Percentiles rank a stretch among this genome's conserved stretches.
Evolutionary conservation across 1,140 invertebrate species (phyloP).

Genomic region (Dinoponera quadriceps): DNA sequence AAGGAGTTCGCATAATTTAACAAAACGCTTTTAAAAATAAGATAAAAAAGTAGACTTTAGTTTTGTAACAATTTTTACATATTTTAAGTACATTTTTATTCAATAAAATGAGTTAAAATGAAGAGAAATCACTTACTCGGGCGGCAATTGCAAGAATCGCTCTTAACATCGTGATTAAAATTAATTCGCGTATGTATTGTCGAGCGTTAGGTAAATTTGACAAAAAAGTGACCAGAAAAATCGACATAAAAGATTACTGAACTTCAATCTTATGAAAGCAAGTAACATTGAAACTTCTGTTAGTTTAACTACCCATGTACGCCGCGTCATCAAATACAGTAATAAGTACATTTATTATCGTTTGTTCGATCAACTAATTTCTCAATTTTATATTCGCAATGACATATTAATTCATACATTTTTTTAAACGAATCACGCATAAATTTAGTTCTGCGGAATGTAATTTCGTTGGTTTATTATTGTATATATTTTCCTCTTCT

Average conservation of each 20-base stretch:
- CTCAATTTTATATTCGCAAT: slow-evolving; percentile 17
- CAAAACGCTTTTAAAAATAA: neutral
- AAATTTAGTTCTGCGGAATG: slow-evolving; percentile 41
- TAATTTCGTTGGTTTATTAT: neutral
- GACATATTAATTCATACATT: neutral
- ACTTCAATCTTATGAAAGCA: neutral
- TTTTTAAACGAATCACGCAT: neutral
- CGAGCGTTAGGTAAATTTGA: neutral
- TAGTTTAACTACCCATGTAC: slow-evolving; percentile 24
- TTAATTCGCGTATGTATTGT: neutral
- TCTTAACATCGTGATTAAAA: neutral
- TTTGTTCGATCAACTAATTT: neutral
- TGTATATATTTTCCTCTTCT: slow-evolving; percentile 1
- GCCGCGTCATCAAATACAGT: neutral
- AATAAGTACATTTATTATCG: slow-evolving; percentile 3
- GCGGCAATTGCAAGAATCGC: neutral
- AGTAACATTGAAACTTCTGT: slow-evolving; percentile 3
- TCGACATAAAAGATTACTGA: neutral
- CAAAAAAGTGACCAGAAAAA: neutral
- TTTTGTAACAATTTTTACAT: no score
- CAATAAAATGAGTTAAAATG: neutral
- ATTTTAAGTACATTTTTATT: neutral
- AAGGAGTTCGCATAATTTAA: neutral
- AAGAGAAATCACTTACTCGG: neutral
- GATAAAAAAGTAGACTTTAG: neutral